Base-by-base conservation (phyloP, 1,140 invertebrate genomes). In the Ephestia elutella region DNA sequence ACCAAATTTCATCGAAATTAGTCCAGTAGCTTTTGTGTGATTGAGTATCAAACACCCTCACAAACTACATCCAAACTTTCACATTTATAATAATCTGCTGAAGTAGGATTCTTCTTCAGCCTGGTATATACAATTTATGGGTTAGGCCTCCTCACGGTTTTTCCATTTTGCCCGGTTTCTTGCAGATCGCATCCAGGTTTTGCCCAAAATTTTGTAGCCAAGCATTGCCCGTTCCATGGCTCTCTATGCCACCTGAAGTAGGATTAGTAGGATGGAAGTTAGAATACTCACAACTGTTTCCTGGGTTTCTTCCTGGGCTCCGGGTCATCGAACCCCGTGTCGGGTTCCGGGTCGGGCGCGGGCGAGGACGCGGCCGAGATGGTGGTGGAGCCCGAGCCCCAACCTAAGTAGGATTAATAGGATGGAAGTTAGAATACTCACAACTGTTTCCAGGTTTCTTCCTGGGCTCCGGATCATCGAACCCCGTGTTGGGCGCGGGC, bases 401-500 rank as follows among this genome's bases (percentile, higher is more conserved):
- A 9, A 35, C 21, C 21, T 25, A 25, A 25, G 7, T 25, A 25
- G 7, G n/a, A n/a, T n/a, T n/a, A n/a, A n/a, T n/a, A 25, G 21
- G 21, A 2, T 25, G 21, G 21, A 7, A 25, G 21, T 25, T 25
- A 25, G 21, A 7, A 7, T 25, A 82, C 92, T 92, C 59, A 88
- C 86, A 84, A 73, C 66, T 95, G 94, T 77, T 95, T 95, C 59
- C 94, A 0, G 94, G 93, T 80, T 95, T 94, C 78, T 95, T 95
- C 64, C 94, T 86, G 2, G 94, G 94, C 54, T 80, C 82, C 4
- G 78, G 57, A 25, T 82, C 81, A 1, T 69, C 1, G 61, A 64
- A 15, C 62, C 51, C 5, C 71, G 70, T 19, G n/a, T 93, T 93
- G n/a, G 92, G 20, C 90, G 68, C 61, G 0, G 75, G 75, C 0